Conservation (phyloP, 2,113 vertebrate genomes). For the Nothocercus julius region DNA sequence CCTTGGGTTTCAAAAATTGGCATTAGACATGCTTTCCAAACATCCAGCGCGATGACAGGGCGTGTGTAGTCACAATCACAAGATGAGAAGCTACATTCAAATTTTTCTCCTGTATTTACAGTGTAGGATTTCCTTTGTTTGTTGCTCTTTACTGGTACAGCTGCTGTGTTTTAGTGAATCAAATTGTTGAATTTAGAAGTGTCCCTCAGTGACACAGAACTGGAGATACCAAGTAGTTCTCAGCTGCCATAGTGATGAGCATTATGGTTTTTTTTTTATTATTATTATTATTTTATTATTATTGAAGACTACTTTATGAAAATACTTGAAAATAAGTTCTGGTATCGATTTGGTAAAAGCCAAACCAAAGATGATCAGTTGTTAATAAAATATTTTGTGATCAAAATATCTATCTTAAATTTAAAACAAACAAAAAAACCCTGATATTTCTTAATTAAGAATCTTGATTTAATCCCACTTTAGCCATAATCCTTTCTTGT, state of each 20-base stretch:
- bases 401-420: not conserved
- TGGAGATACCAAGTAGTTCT: not conserved
- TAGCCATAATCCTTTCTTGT: not conserved
- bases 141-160: not conserved
- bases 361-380: not conserved
- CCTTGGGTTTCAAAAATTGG: not conserved
- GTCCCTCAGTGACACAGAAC: not conserved
- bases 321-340: not conserved
- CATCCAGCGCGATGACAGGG: not conserved
- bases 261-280: too few relatives aligned
- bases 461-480: not conserved
- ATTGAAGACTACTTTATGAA: not conserved
- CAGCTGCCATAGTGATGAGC: not conserved
- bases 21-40: not conserved
- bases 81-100: not conserved
- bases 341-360: not conserved
- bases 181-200: not conserved
- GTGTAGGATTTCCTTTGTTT: not conserved
- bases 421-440: too few relatives aligned
- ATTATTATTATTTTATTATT: too few relatives aligned
- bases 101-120: not conserved
- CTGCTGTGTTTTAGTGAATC: not conserved
- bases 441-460: too few relatives aligned
- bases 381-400: not conserved
- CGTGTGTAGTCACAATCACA: not conserved